A percentile compares a stretch with the other conserved stretches of the same genome.
Conservation (phyloP, 2,888 invertebrate species). For the Drosophila phalerata region DNA sequence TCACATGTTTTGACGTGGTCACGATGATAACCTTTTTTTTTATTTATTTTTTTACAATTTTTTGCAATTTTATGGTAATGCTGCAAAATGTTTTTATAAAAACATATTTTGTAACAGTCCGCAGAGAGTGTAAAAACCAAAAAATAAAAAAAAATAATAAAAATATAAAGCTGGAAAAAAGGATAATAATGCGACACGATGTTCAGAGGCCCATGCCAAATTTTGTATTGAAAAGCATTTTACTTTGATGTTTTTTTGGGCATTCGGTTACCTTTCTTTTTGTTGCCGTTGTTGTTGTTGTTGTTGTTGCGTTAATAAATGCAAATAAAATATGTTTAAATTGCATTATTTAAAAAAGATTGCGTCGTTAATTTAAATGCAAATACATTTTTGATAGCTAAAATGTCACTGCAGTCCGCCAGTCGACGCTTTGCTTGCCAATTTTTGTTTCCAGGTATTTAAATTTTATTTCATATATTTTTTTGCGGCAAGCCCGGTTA, state of each 20-base stretch:
- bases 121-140: conserved; percentile 40
- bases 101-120: conserved; percentile 79
- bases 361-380: conserved; percentile 78
- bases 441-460: conserved; percentile 60
- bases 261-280: conserved; percentile 45
- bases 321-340: conserved; percentile 81
- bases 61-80: conserved; percentile 77
- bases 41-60: conserved; percentile 40
- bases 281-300: conserved; percentile 10
- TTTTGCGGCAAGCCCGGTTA: conserved; percentile 48
- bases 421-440: conserved; percentile 4
- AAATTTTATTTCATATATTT: conserved; percentile 65
- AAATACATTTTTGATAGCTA: conserved; percentile 81
- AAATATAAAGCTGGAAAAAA: conserved; percentile 45
- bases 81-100: conserved; percentile 74
- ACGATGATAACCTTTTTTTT: conserved; percentile 44
- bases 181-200: conserved; percentile 70
- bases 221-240: conserved; percentile 66
- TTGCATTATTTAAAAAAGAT: conserved; percentile 77
- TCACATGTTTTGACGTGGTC: conserved; percentile 79
- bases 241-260: conserved; percentile 71
- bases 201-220: conserved; percentile 46
- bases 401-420: conserved; percentile 70
- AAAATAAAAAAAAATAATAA: conserved; percentile 15
- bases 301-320: conserved; percentile 67